A percentile compares a stretch with the other conserved stretches of the same genome.
Evolutionary conservation across 2,797 vertebrate species (phyloP).

Genomic region (Sebastes oblongus): DNA sequence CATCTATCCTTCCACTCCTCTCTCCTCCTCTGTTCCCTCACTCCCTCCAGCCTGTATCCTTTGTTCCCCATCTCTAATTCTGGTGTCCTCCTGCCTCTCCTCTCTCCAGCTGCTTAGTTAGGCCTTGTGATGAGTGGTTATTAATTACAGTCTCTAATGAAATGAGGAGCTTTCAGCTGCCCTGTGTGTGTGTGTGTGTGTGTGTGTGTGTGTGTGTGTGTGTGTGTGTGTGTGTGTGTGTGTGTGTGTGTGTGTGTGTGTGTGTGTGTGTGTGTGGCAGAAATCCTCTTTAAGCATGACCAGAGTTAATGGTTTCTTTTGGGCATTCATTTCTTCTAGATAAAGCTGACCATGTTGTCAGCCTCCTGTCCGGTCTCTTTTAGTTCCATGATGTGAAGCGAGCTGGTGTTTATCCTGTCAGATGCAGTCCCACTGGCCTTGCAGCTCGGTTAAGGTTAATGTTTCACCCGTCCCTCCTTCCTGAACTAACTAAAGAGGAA

Average conservation of each 20-base stretch:
- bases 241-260: background rate
- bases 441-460: background rate
- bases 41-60: background rate
- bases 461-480: background rate
- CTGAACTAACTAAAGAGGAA: background rate
- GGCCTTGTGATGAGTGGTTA: conserved; percentile 14
- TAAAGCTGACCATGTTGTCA: background rate
- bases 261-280: background rate
- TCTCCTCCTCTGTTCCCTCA: background rate
- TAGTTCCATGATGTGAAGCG: background rate
- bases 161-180: conserved; percentile 41
- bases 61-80: background rate
- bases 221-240: background rate
- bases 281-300: conserved; percentile 31
- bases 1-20: background rate
- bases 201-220: background rate
- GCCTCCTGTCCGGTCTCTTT: background rate
- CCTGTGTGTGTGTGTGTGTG: background rate
- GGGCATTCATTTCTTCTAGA: background rate
- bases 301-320: conserved; percentile 26
- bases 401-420: background rate
- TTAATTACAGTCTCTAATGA: conserved; percentile 54
- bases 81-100: background rate
- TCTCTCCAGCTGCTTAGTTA: conserved; percentile 1
- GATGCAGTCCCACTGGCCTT: background rate